These are phyloP conservation scores for Reticulitermes speratus DNA, from an alignment of 1,140 invertebrate species.

Conservation along the genomic window DNA sequence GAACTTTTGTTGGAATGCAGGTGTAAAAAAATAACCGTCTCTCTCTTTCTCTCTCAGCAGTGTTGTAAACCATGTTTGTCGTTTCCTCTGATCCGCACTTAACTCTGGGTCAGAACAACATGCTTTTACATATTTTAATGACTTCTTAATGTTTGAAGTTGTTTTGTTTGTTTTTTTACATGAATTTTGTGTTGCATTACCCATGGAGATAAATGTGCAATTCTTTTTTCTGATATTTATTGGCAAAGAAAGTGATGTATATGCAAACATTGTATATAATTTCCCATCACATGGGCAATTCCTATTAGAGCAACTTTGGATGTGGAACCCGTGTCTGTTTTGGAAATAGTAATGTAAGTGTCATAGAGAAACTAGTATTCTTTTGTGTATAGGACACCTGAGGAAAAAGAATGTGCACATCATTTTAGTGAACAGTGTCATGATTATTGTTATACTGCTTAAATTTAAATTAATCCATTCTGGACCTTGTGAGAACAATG, in stretches of 20 bases:
- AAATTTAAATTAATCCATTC: slow-evolving; percentile 18
- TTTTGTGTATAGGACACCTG: slow-evolving; percentile 29
- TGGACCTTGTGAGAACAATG: background rate
- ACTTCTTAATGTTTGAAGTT: slow-evolving; percentile 26
- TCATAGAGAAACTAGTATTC: slow-evolving; percentile 27
- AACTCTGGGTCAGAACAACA: slow-evolving; percentile 21
- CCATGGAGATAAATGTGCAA: slow-evolving; percentile 32
- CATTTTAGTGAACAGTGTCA: slow-evolving; percentile 26
- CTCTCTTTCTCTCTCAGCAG: slow-evolving; percentile 24
- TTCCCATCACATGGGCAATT: slow-evolving; percentile 6
- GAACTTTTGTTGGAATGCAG: slow-evolving; percentile 20
- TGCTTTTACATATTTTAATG: slow-evolving; percentile 27
- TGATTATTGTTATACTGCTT: slow-evolving; percentile 4
- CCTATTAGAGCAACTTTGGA: slow-evolving; percentile 25
- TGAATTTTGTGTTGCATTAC: slow-evolving; percentile 28
- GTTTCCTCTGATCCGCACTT: slow-evolving; percentile 23
- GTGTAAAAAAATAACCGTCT: slow-evolving; percentile 23
- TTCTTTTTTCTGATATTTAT: slow-evolving; percentile 35
- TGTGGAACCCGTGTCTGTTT: slow-evolving; percentile 31
- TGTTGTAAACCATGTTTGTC: slow-evolving; percentile 26
- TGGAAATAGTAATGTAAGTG: slow-evolving; percentile 24
- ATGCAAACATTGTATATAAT: slow-evolving; percentile 21
- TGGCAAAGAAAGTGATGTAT: slow-evolving; percentile 21
- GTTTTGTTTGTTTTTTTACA: slow-evolving; percentile 21
- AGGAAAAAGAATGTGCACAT: slow-evolving; percentile 34